These are phyloP conservation scores for Mycteria americana DNA, from an alignment of 2,797 vertebrate genomes.

Conservation along the genomic window DNA sequence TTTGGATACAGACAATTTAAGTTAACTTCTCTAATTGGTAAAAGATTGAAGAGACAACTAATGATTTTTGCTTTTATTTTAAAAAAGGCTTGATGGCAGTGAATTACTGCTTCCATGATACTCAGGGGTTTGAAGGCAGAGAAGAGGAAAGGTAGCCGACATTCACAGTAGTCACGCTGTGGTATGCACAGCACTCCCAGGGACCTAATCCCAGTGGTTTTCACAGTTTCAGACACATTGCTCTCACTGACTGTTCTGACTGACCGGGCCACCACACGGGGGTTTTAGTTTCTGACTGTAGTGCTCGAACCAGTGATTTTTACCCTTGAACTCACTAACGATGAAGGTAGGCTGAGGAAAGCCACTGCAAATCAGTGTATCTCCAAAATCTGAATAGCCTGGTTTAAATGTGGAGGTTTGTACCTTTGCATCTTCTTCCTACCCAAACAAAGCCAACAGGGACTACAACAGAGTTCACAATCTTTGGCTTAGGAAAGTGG, in stretches of 20 bases:
- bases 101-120: not conserved
- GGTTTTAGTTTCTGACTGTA: not conserved
- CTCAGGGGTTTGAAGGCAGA: not conserved
- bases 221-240: not conserved
- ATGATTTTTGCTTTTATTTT: not conserved
- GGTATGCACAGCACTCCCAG: not conserved
- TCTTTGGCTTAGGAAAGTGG: not conserved
- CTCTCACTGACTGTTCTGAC: not conserved
- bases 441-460: not conserved
- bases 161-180: not conserved
- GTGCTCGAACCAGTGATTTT: not conserved
- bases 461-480: not conserved
- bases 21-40: constrained; percentile 17
- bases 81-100: not conserved
- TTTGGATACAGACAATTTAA: constrained; percentile 62
- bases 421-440: not conserved
- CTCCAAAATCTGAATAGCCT: not conserved
- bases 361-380: accelerated
- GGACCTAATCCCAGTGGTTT: not conserved
- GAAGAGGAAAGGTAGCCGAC: not conserved
- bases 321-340: not conserved
- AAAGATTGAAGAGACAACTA: not conserved
- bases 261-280: accelerated
- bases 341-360: not conserved
- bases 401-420: not conserved